These are phyloP conservation scores for Aphodius granarius DNA, from an alignment of 2,888 invertebrate species.

Conservation along the genomic window DNA sequence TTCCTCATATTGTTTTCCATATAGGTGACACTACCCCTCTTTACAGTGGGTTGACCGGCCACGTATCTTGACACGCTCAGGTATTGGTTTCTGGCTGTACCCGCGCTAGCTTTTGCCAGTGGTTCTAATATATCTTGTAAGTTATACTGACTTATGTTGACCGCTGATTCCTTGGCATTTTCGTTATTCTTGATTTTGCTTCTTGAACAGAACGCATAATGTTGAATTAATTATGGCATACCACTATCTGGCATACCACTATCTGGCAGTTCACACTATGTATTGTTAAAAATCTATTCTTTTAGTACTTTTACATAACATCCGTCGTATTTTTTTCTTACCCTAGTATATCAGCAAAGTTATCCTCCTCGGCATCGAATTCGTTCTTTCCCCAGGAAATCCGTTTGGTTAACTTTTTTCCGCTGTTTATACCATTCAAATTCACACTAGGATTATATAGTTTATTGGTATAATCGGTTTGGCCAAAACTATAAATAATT, in stretches of 20 bases:
- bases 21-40: constrained; percentile 43
- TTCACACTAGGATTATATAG: constrained; percentile 48
- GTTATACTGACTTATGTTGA: constrained; percentile 56
- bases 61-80: constrained; percentile 77
- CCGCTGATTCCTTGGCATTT: constrained; percentile 53
- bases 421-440: constrained; percentile 22
- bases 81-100: constrained; percentile 72
- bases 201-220: constrained; percentile 31
- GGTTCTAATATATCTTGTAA: constrained; percentile 52
- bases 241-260: no score
- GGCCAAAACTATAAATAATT: constrained; percentile 52
- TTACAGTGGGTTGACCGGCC: constrained; percentile 59
- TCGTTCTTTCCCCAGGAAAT: constrained; percentile 46
- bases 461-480: constrained; percentile 47
- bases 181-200: constrained; percentile 46
- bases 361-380: constrained; percentile 57
- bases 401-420: constrained; percentile 38
- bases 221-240: not conserved
- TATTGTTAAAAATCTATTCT: no score
- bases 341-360: constrained; percentile 76
- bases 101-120: constrained; percentile 48
- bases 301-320: not conserved
- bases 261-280: no score
- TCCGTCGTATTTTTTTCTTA: constrained; percentile 46
- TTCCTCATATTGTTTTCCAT: constrained; percentile 37